Evolutionary conservation across 2,797 vertebrate species (phyloP), one percentile per base, ranked within the genome.

Genomic region (Sebastes oblongus): DNA sequence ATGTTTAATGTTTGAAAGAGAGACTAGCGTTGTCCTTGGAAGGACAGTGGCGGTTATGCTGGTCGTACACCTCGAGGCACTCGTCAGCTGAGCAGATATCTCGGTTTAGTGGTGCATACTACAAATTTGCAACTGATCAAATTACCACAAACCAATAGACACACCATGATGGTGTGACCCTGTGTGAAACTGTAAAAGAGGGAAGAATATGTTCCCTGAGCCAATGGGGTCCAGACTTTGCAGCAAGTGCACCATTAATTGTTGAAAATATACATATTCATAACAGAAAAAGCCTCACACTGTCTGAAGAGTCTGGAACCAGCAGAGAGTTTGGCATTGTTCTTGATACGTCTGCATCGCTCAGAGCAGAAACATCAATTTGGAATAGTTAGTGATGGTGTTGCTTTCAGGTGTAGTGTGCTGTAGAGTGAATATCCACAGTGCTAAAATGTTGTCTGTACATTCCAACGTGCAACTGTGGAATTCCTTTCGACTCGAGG

Each of bases 381-480:
- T 34, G 5, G 20, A 52, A 71, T 16, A 4, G 10, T 12, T 50
- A 8, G 18, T 50, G 46, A 54, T 11, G 54, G 50, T 8, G 22
- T 14, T 73, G 29, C 50, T 54, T 54, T 54, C 50, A 54, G 50
- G 50, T 54, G n/a, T 54, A 60, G 32, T 39, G 42, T 39, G 68
- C 59, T 79, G 42, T 20, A 25, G 4, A 14, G 32, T 27, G 7
- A 66, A 39, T 6, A 24, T 27, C 22, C 10, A 22, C 39, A 66
- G 36, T 50, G 61, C 27, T 13, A 30, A 59, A 68, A 11, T 39
- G 20, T 29, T 64, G 46, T 60, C 42, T 65, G 34, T 42, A 56
- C 24, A 67, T 77, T 69, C 67, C 68, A 56, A 56, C 56, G 76
- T 59, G 30, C 22, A 77, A 66, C 65, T 76, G 64, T 61, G 27